These are phyloP conservation scores for Polymixis flavicincta DNA, from an alignment of 2,888 invertebrate genomes.

Conservation along the genomic window DNA sequence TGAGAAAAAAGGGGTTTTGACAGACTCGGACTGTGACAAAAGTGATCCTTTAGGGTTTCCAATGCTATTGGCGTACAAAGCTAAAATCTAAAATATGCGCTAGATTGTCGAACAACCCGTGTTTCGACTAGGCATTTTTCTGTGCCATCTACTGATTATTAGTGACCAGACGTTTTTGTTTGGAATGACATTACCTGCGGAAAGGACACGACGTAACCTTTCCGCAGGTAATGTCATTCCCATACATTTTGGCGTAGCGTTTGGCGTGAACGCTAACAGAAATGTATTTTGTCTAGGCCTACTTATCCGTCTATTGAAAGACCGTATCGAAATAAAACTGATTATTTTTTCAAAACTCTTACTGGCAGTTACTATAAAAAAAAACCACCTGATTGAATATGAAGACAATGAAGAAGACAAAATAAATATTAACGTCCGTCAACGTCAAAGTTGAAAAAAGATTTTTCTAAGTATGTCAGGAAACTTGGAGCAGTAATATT, in stretches of 20 bases:
- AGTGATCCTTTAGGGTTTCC: neutral
- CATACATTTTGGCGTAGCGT: too few species aligned
- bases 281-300: too few species aligned
- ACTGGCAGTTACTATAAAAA: neutral
- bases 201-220: too few species aligned
- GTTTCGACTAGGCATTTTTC: neutral
- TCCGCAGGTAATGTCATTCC: too few species aligned
- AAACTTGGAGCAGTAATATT: neutral
- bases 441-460: slow-evolving; percentile 43
- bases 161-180: too few species aligned
- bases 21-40: neutral
- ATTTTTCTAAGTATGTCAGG: slow-evolving; percentile 7
- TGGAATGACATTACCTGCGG: too few species aligned
- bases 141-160: neutral
- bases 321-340: neutral
- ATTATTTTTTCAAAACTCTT: neutral
- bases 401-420: neutral
- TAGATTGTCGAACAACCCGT: neutral
- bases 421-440: neutral
- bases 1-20: neutral
- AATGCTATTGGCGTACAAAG: neutral
- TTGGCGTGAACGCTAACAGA: too few species aligned
- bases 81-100: neutral
- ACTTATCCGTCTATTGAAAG: neutral
- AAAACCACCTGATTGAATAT: neutral